A percentile compares a stretch with the other conserved stretches of the same genome.
Conservation (phyloP, 1,140 invertebrate species). For the Lasioglossum baleicum region DNA sequence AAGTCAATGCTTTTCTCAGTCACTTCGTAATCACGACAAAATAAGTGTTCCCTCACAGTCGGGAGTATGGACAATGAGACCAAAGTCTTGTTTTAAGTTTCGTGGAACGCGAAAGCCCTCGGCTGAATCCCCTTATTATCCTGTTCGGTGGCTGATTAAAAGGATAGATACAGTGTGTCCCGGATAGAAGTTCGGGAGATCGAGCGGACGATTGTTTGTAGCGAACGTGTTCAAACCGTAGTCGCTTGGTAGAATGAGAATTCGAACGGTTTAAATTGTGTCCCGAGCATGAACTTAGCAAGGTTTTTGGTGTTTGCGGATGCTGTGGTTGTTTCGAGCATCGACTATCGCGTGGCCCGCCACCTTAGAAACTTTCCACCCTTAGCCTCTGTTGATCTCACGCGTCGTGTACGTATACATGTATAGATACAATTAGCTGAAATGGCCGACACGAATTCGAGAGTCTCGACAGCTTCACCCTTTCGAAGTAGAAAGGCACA, state of each 20-base stretch:
- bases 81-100: too few relatives aligned
- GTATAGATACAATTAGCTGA: background rate
- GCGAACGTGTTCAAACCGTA: background rate
- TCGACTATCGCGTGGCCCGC: slow-evolving; percentile 3
- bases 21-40: too few relatives aligned
- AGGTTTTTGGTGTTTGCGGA: background rate
- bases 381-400: background rate
- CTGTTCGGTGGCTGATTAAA: too few relatives aligned
- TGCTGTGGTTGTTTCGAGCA: background rate
- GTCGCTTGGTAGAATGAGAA: background rate
- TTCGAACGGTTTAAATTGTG: background rate
- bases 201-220: background rate
- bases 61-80: too few relatives aligned
- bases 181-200: too few relatives aligned
- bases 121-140: too few relatives aligned
- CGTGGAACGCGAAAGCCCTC: too few relatives aligned
- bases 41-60: too few relatives aligned
- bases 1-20: too few relatives aligned
- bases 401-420: background rate
- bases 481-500: background rate
- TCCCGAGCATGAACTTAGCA: background rate
- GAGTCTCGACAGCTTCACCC: background rate
- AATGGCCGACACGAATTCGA: background rate
- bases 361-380: background rate
- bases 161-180: too few relatives aligned